phyloP scores from a whole-genome alignment of 2,113 vertebrate species.

The Chlamydotis undulata region DNA sequence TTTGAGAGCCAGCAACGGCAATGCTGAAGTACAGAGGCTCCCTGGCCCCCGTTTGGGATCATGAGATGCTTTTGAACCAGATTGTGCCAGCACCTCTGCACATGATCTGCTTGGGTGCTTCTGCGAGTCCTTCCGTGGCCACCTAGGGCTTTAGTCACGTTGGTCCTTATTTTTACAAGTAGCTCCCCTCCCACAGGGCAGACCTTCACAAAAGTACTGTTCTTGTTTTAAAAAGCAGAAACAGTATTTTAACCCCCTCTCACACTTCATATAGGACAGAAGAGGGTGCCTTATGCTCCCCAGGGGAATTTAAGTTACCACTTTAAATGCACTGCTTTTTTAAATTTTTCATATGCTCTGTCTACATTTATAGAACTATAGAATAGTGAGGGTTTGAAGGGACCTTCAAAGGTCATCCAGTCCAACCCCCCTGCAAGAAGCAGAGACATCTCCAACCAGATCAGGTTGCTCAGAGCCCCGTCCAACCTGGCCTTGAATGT shows the following conservation, averaged over 20 bases:
- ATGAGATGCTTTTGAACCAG: fast-evolving
- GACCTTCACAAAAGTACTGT: background rate
- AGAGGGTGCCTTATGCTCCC: fast-evolving
- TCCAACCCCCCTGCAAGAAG: too few species aligned
- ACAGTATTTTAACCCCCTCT: background rate
- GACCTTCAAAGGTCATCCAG: too few species aligned
- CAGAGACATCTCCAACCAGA: too few species aligned
- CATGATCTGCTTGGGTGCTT: background rate
- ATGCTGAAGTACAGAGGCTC: background rate
- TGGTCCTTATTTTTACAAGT: background rate
- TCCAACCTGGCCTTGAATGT: too few species aligned
- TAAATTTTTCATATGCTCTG: background rate
- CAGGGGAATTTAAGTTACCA: background rate
- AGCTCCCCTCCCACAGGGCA: background rate
- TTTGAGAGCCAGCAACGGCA: background rate
- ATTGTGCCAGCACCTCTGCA: background rate
- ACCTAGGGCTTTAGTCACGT: background rate
- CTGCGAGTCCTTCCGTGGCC: background rate
- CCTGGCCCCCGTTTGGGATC: background rate
- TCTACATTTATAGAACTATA: background rate
- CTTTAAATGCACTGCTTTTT: background rate
- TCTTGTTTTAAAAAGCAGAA: background rate
- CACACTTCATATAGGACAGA: background rate
- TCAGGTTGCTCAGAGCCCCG: too few species aligned
- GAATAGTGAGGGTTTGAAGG: too few species aligned